Percentiles rank a stretch among this genome's conserved stretches.
Evolutionary conservation across 2,888 invertebrate species (phyloP).

Genomic region (Lobophora halterata): DNA sequence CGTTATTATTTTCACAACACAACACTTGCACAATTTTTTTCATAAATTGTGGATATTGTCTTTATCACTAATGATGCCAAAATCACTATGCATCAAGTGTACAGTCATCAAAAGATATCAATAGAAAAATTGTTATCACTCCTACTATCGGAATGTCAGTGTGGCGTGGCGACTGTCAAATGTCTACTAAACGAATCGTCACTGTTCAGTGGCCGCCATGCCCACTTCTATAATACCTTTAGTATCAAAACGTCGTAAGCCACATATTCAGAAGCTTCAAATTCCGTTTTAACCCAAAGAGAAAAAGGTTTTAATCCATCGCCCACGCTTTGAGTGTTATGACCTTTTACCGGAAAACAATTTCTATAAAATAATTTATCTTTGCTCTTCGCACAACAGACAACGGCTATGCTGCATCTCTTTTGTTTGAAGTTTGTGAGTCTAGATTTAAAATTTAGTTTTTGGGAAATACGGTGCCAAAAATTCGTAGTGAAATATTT

Average conservation of each 20-base stretch:
- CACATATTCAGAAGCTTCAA: constrained; percentile 28
- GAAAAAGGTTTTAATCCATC: constrained; percentile 30
- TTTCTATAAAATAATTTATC: constrained; percentile 56
- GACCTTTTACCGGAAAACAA: constrained; percentile 22
- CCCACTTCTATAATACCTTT: constrained; percentile 61
- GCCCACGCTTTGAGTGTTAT: constrained; percentile 32
- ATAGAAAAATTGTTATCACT: constrained; percentile 75
- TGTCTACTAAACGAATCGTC: constrained; percentile 80
- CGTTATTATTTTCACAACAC: constrained; percentile 43
- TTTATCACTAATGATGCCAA: constrained; percentile 32
- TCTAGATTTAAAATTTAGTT: constrained; percentile 23
- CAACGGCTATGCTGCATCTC: constrained; percentile 46
- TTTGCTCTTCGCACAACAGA: constrained; percentile 47
- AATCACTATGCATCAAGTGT: constrained; percentile 46
- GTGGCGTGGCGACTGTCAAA: constrained; percentile 80
- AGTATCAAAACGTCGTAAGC: constrained; percentile 35
- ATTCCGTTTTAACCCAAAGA: constrained; percentile 17
- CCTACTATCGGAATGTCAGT: constrained; percentile 78
- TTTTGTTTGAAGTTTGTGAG: constrained; percentile 37
- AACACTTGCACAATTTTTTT: constrained; percentile 49
- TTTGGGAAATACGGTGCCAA: constrained; percentile 8
- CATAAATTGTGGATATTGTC: constrained; percentile 6
- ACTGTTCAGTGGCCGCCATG: constrained; percentile 75
- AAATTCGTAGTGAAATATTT: constrained; percentile 4
- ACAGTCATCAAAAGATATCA: constrained; percentile 68